Percentiles rank a stretch among this genome's conserved stretches.
These are phyloP conservation scores for Andrena dorsata DNA, from an alignment of 2,888 invertebrate genomes.

Conservation along the genomic window DNA sequence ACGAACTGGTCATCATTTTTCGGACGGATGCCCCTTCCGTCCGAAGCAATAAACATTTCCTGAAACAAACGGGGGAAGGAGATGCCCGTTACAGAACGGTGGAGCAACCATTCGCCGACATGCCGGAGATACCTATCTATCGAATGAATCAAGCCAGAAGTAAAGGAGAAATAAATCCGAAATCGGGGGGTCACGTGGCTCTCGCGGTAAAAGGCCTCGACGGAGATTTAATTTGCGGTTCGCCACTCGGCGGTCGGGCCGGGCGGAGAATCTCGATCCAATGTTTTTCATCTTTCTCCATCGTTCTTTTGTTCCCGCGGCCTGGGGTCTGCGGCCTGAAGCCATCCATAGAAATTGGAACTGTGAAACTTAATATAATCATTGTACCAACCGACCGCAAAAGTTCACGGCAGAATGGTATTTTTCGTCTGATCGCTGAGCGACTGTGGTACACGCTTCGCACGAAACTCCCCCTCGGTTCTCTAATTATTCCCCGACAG, in stretches of 20 bases:
- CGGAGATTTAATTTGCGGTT: constrained; percentile 64
- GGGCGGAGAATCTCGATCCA: constrained; percentile 51
- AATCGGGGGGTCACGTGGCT: constrained; percentile 22
- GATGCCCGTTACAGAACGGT: background rate
- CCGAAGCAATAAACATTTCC: background rate
- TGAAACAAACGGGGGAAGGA: background rate
- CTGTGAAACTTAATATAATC: constrained; percentile 33
- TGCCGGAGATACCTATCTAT: background rate
- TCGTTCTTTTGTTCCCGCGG: background rate
- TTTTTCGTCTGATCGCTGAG: background rate
- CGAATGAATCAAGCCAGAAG: constrained; percentile 43
- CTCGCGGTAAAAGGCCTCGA: constrained; percentile 45
- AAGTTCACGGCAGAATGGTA: background rate
- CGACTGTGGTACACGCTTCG: background rate
- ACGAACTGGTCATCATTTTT: background rate
- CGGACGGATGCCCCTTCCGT: background rate
- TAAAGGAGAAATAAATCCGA: constrained; percentile 42
- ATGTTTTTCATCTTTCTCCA: constrained; percentile 44
- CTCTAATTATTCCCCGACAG: background rate
- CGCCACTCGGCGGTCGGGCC: constrained; percentile 38
- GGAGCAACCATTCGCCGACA: background rate
- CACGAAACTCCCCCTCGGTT: background rate
- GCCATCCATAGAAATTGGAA: constrained; percentile 16
- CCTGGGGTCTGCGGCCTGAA: background rate
- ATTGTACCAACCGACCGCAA: background rate